Evolutionary conservation across 2,888 invertebrate species (phyloP), one percentile per base, ranked within the genome.

Genomic region (Mimachlamys varia): DNA sequence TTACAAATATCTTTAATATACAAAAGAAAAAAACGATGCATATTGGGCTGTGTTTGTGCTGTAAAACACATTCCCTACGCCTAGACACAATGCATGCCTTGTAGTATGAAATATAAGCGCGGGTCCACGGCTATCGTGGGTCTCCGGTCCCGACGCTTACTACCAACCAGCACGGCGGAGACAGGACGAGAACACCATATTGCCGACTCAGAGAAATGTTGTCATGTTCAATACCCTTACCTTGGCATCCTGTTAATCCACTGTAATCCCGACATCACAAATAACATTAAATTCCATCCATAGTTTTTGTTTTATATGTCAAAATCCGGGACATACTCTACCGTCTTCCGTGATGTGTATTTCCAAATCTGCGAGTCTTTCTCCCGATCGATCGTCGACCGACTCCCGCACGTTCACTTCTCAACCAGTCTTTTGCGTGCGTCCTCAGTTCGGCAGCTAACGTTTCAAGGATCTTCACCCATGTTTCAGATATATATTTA

Each of bases 361-460:
- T 58, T 58, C 58, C 22, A 58, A 58, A 58, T 58, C 58, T 58
- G 58, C 58, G 58, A 58, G 58, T 58, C 58, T 58, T 58, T 58
- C 58, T 58, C 58, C n/a, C 58, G 58, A 58, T 58, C 58, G 58
- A 58, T 58, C n/a, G 58, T 58, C 58, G 58, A 58, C 22, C 22
- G 58, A 58, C 58, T 58, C 22, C 58, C 22, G 22, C 19, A 19
- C 58, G 58, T 58, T 58, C 58, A 22, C 58, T 58, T 58, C 58
- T 58, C 22, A 19, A 58, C 19, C 58, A 58, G 58, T 58, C 58
- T 58, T 58, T 58, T 58, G n/a, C 58, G n/a, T n/a, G 22, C 58
- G 58, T 58, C 58, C 58, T 58, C 58, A 58, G 58, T 58, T 58
- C 58, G 58, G 58, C 4, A 58, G 58, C 58, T 19, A 58, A 58